These are phyloP conservation scores for Mesoclemmys tuberculata DNA, from an alignment of 2,113 vertebrate genomes.

Conservation along the genomic window DNA sequence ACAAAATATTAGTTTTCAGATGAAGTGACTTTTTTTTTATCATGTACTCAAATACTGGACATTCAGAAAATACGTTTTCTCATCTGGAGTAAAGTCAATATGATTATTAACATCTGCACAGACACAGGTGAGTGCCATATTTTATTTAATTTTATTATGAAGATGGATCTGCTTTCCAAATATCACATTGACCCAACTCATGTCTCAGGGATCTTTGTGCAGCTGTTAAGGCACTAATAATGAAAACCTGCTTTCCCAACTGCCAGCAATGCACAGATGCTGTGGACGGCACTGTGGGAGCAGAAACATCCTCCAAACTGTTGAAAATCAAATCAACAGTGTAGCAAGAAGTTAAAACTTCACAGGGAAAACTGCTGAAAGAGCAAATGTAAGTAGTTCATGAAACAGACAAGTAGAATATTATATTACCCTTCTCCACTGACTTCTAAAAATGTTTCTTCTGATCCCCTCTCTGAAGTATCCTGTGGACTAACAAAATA, in stretches of 20 bases:
- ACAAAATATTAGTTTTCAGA: background rate
- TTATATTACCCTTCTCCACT: background rate
- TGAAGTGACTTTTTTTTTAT: background rate
- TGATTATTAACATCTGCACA: constrained; percentile 61
- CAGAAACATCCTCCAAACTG: background rate
- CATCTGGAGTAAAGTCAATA: constrained; percentile 28
- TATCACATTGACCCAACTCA: constrained; percentile 1
- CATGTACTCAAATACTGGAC: background rate
- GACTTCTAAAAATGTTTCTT: constrained; percentile 8
- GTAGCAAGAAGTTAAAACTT: constrained; percentile 10
- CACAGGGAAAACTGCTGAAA: constrained; percentile 17
- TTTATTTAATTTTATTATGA: constrained; percentile 9
- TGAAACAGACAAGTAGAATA: background rate
- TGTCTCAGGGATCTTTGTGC: constrained; percentile 36
- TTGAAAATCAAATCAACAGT: constrained; percentile 13
- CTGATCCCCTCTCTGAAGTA: background rate
- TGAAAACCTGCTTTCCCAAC: constrained; percentile 13
- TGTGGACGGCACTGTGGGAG: background rate
- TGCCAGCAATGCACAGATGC: constrained; percentile 24
- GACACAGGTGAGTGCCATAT: constrained; percentile 21
- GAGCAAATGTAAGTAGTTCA: background rate
- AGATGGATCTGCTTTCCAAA: constrained; percentile 31
- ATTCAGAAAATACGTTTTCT: constrained; percentile 41
- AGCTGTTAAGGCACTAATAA: constrained; percentile 44
- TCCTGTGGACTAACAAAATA: constrained; percentile 22